phyloP scores from a whole-genome alignment of 2,888 invertebrate species.

The Steinernema hermaphroditum region DNA sequence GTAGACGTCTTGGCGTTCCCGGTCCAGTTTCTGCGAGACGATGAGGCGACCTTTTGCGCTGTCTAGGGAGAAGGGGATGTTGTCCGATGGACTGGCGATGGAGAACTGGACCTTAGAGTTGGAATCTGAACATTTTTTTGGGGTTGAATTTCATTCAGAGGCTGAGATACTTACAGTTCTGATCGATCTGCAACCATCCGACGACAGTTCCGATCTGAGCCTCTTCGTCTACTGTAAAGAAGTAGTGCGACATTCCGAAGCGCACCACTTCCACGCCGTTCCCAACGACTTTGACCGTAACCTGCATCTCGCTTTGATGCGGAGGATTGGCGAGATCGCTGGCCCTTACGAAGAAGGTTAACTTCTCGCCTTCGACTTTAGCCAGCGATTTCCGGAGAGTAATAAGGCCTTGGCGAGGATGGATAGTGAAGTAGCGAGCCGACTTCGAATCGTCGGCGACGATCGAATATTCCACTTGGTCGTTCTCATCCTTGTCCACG shows the following conservation, averaged over 20 bases:
- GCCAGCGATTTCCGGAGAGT: conserved; percentile 35
- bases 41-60: conserved; percentile 83
- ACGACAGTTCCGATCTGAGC: conserved; percentile 72
- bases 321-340: conserved; percentile 78
- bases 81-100: conserved; percentile 40
- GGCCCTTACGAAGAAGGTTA: conserved; percentile 87
- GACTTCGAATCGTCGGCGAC: conserved; percentile 33
- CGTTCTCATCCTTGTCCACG: conserved; percentile 43
- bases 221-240: conserved; percentile 81
- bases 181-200: conserved; percentile 52
- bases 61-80: conserved; percentile 77
- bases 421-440: conserved; percentile 36
- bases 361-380: conserved; percentile 74
- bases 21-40: conserved; percentile 83
- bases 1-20: conserved; percentile 75
- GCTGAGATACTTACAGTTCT: conserved; percentile 33
- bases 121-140: conserved; percentile 21
- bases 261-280: conserved; percentile 73
- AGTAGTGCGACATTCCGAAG: conserved; percentile 77
- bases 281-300: conserved; percentile 76
- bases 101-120: conserved; percentile 44
- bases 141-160: too few relatives aligned
- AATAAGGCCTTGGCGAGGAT: conserved; percentile 38
- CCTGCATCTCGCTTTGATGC: conserved; percentile 78
- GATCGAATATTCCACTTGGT: conserved; percentile 48